Evolutionary conservation across 2,113 vertebrate genomes (phyloP), one percentile per base, ranked within the genome.

Genomic region (Strix aluco): DNA sequence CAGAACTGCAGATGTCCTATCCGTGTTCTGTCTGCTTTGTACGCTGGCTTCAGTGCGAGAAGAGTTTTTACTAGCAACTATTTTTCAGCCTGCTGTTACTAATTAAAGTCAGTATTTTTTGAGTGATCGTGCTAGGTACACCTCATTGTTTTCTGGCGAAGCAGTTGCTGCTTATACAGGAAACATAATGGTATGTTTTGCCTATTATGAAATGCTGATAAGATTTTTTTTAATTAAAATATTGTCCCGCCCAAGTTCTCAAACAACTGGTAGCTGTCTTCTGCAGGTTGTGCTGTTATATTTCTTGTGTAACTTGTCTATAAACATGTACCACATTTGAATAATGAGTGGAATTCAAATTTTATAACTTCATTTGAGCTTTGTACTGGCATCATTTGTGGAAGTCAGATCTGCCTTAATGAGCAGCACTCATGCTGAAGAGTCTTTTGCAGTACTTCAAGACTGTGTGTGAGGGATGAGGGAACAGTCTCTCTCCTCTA

Each of bases 321-420:
- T 72, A 54, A 91, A 72, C 84, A 36, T 16, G 78, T 92, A 90
- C 62, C 16, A 4, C 38, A 81, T 95, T 95, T 97, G 87, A 91
- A 89, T 94, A 91, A 36, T 75, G 86, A 94, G 83, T 94, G 79
- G 80, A 83, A 97, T 96, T 94, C 89, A 95, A 90, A 87, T 95
- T 29, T 75, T 66, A 58, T 13, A 82, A 46, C 69, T 94, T 85
- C 46, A 6, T 62, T 91, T 79, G 44, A 22, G 80, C 91, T 96
- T 92, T 92, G 86, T 73, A 79, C 89, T 36, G 78, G 81, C 67
- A 77, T 80, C 25, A 6, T 54, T 72, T 87, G 49, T 66, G n/a
- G 80, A 83, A 83, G 49, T 20, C 36, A 25, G 46, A 44, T 92
- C 77, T 87, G 69, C 86, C 47, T 65, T 86, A 85, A 58, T 23